Evolutionary conservation across 1,140 invertebrate genomes (phyloP).

Genomic region (Anoplolepis gracilipes): DNA sequence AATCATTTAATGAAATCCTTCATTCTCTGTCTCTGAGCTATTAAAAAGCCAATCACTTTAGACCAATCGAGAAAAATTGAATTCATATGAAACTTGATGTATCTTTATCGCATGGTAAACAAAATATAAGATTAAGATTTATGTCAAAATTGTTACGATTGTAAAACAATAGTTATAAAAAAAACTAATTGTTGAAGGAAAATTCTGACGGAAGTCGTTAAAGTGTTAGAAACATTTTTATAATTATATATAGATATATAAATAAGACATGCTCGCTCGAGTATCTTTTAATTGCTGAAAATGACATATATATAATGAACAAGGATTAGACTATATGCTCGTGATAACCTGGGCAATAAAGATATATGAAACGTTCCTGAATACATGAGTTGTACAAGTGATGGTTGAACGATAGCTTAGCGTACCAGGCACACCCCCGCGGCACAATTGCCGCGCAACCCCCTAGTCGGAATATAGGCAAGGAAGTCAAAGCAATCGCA

Average conservation of each 20-base stretch:
- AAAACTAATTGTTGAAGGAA: neutral
- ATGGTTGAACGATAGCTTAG: slow-evolving; percentile 38
- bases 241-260: neutral
- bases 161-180: neutral
- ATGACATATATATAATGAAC: neutral
- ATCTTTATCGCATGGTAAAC: neutral
- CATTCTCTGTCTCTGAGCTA: neutral
- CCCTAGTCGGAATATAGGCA: slow-evolving; percentile 72
- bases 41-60: neutral
- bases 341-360: slow-evolving; percentile 55
- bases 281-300: neutral
- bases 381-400: slow-evolving; percentile 33
- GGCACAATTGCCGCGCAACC: slow-evolving; percentile 49
- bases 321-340: neutral
- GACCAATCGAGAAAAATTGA: neutral
- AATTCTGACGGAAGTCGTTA: neutral
- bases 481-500: slow-evolving; percentile 77
- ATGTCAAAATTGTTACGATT: neutral
- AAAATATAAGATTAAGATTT: neutral
- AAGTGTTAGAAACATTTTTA: neutral
- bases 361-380: slow-evolving; percentile 59
- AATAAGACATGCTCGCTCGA: neutral
- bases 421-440: slow-evolving; percentile 78
- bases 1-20: slow-evolving; percentile 1
- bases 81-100: neutral